A percentile compares a stretch with the other conserved stretches of the same genome.
phyloP scores from a whole-genome alignment of 53 echinoderm and acorn worm genomes.

The Crossaster papposus region DNA sequence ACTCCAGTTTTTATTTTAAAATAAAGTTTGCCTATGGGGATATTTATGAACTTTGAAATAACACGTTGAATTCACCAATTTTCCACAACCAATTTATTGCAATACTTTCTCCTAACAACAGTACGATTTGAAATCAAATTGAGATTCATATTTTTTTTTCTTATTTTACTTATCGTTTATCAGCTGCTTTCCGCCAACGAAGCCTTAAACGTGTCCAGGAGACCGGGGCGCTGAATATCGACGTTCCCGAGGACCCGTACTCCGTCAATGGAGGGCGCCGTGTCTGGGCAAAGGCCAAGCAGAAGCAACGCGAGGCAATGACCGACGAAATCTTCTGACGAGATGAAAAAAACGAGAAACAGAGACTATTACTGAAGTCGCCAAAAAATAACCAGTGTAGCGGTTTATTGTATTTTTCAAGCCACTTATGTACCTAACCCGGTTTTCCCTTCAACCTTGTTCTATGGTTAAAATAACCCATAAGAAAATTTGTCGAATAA shows the following conservation, averaged over 20 bases:
- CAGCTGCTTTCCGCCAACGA: slow-evolving; percentile 75
- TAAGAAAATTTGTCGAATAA: no score
- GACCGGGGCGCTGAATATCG: slow-evolving; percentile 8
- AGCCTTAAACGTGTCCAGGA: slow-evolving; percentile 60
- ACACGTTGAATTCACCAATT: not conserved
- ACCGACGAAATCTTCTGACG: slow-evolving; percentile 55
- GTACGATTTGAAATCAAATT: not conserved
- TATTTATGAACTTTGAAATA: not conserved
- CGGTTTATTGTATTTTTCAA: no score
- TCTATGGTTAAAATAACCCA: no score
- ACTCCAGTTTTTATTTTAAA: no score
- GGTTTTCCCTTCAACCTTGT: no score
- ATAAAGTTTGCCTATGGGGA: no score
- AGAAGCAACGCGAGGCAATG: slow-evolving; percentile 59
- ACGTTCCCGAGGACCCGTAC: slow-evolving; percentile 44
- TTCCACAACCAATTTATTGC: not conserved
- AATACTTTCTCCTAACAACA: not conserved
- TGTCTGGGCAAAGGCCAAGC: slow-evolving; percentile 72
- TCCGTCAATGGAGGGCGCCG: slow-evolving; percentile 58
- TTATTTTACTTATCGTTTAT: slow-evolving; percentile 11
- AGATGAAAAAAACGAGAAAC: not conserved
- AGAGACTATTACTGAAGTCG: not conserved
- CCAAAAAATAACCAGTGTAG: not conserved
- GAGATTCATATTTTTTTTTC: no score
- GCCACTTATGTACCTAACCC: no score